Conservation (phyloP, 1,140 invertebrate genomes). For the Aphaenogaster ashmeadi region DNA sequence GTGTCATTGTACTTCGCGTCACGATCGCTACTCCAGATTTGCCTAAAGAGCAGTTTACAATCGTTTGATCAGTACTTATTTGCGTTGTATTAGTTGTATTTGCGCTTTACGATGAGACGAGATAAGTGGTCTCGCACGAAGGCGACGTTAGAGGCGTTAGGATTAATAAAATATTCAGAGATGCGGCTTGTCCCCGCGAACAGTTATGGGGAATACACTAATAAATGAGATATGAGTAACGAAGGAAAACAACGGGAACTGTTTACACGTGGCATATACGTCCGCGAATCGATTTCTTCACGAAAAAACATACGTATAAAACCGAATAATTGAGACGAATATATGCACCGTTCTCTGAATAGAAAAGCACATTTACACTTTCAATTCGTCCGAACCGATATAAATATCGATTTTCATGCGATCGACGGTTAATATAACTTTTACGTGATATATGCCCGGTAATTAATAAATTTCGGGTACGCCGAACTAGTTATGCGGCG, state of each 20-base stretch:
- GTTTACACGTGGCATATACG: slow-evolving; percentile 5
- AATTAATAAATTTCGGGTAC: not conserved
- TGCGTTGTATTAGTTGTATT: not conserved
- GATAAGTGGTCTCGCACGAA: slow-evolving; percentile 6
- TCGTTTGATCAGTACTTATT: slow-evolving; percentile 11
- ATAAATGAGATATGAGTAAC: slow-evolving; percentile 43
- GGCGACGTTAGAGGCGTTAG: not conserved
- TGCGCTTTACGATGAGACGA: not conserved
- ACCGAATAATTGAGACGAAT: not conserved
- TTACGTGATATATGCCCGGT: not conserved
- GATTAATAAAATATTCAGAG: slow-evolving; percentile 59
- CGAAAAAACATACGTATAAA: slow-evolving; percentile 18
- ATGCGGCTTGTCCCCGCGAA: slow-evolving; percentile 1
- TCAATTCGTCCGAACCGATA: too few relatives aligned
- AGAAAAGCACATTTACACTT: not conserved
- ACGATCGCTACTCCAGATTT: not conserved
- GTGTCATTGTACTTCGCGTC: not conserved
- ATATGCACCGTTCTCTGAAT: not conserved
- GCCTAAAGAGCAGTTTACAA: slow-evolving; percentile 16
- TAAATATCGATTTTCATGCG: not conserved
- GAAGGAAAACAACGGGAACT: slow-evolving; percentile 39
- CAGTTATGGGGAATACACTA: slow-evolving; percentile 37
- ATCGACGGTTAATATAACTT: not conserved
- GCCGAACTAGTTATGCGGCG: too few relatives aligned
- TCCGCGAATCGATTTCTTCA: slow-evolving; percentile 50